Base-by-base conservation (phyloP, 2,888 invertebrate species). In the Hecatera dysodea region DNA sequence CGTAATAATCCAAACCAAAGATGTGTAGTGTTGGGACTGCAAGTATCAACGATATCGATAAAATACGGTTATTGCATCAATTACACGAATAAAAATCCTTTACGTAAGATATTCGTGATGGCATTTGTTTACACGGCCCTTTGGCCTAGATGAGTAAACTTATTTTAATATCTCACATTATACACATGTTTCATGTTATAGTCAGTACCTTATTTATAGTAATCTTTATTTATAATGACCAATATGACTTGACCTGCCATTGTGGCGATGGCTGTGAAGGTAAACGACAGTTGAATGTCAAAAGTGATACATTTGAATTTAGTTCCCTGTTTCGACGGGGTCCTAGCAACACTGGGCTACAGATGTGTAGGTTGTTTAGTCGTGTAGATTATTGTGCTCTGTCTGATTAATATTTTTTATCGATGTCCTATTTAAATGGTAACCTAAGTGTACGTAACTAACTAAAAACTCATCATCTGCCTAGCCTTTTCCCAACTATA, bases 81-180 rank as follows among this genome's bases (percentile, higher is more conserved):
- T 52, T 36, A 67, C 19, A 15, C 46, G 55, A 60, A 60, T 48
- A 48, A 44, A 39, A 42, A 36, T 6, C 44, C 8, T 42, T 55
- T 72, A 17, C 65, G 65, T 56, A 73, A 73, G 60, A 55, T 11
- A 19, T 46, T 52, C 65, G 50, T 65, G 27, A 39, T 61, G 33
- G 22, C 33, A 22, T 61, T 60, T 73, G 65, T 65, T 65, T 73
- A 65, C 19, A 61, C 24, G 44, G 36, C 53, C 27, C 36, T 70
- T n/a, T 50, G 48, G 33, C 33, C 55, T 33, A 39, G 52, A 61
- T 48, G 9, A 33, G 15, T 2, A n/a, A n/a, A 24, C 42, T 70
- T 69, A 48, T 70, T 71, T 46, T 70, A 53, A 68, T 12, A n/a
- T 39, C 4, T 15, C 15, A n/a, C 22, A 46, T 48, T 39, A 59